phyloP scores from a whole-genome alignment of 2,888 invertebrate genomes.

The Eueremaeus valkanovi region DNA sequence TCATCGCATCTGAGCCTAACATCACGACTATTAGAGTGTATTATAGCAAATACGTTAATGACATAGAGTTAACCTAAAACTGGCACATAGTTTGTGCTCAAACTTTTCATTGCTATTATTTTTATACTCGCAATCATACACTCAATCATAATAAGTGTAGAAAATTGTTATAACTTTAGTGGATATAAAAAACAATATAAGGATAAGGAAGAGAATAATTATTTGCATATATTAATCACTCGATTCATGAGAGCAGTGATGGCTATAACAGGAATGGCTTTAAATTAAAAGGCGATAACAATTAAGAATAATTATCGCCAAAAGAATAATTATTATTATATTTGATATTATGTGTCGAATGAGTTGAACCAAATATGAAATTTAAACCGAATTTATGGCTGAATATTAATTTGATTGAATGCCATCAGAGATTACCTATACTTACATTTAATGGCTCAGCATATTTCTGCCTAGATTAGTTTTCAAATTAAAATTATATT shows the following conservation, averaged over 20 bases:
- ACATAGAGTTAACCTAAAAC: conserved; percentile 1
- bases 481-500: too few relatives aligned
- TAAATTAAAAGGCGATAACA: conserved; percentile 26
- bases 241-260: neutral
- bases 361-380: too few relatives aligned
- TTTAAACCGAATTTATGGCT: too few relatives aligned
- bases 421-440: too few relatives aligned
- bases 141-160: conserved; percentile 8
- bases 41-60: conserved; percentile 25
- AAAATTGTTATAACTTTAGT: neutral
- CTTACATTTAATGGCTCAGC: too few relatives aligned
- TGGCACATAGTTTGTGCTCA: neutral
- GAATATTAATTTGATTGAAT: too few relatives aligned
- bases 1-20: neutral
- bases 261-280: neutral
- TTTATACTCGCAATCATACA: conserved; percentile 1
- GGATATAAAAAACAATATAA: too few relatives aligned
- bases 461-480: too few relatives aligned
- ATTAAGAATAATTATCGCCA: conserved; percentile 7
- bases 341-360: neutral
- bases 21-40: conserved; percentile 18
- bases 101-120: conserved; percentile 22
- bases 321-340: neutral
- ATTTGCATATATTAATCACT: neutral
- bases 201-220: conserved; percentile 20